Evolutionary conservation across 2,113 vertebrate genomes (phyloP).

Genomic region (Pholis gunnellus): DNA sequence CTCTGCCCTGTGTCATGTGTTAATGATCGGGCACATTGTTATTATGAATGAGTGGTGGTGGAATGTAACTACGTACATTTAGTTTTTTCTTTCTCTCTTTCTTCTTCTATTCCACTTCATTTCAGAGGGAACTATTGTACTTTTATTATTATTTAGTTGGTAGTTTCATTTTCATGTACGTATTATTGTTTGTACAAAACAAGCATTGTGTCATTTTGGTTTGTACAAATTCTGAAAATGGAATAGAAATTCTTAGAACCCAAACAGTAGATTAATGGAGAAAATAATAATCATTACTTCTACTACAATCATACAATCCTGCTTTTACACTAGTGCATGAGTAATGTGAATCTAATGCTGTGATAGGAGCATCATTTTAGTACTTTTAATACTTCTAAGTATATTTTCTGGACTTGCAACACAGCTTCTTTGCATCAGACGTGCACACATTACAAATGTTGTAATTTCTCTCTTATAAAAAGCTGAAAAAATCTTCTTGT

Average conservation of each 20-base stretch:
- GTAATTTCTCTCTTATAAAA: not conserved
- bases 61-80: not conserved
- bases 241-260: no score
- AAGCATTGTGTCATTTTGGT: not conserved
- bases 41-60: not conserved
- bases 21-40: not conserved
- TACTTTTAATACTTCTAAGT: not conserved
- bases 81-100: no score
- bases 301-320: not conserved
- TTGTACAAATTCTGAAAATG: no score
- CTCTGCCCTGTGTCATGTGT: not conserved
- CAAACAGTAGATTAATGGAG: no score
- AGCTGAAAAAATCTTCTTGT: slow-evolving; percentile 5
- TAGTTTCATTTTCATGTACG: no score
- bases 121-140: not conserved
- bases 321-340: not conserved
- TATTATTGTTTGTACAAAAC: not conserved
- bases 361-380: not conserved
- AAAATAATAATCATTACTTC: not conserved
- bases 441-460: not conserved
- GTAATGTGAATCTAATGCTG: not conserved
- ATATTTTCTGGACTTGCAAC: not conserved
- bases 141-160: not conserved
- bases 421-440: slow-evolving; percentile 8
- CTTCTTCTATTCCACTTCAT: not conserved